A percentile compares a stretch with the other conserved stretches of the same genome.
Conservation (phyloP, 2,888 invertebrate species). For the Nowickia ferox region DNA sequence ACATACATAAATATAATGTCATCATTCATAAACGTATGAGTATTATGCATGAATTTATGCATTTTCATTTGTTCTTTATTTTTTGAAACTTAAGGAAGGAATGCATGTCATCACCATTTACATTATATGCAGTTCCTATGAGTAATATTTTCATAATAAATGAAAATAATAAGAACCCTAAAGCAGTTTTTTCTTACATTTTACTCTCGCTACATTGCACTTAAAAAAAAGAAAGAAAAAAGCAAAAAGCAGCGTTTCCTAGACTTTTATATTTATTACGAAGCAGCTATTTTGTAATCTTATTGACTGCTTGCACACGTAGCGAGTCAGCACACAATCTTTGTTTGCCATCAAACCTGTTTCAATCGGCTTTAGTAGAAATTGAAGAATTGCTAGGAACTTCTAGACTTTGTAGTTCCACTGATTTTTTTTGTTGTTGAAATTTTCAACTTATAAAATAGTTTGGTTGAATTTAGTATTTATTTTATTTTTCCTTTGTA, state of each 20-base stretch:
- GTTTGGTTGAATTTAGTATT: too few species aligned
- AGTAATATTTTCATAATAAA: slow-evolving; percentile 55
- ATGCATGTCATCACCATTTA: slow-evolving; percentile 59
- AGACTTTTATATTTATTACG: neutral
- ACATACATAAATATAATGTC: slow-evolving; percentile 12
- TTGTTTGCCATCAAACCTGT: too few species aligned
- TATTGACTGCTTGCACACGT: too few species aligned
- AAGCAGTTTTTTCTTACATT: slow-evolving; percentile 22
- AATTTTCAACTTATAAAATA: too few species aligned
- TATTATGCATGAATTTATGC: slow-evolving; percentile 57
- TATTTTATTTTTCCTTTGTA: too few species aligned
- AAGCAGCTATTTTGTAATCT: too few species aligned
- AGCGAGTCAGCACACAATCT: too few species aligned
- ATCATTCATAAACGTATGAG: slow-evolving; percentile 28
- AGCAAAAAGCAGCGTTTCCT: neutral
- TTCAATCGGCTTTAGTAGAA: too few species aligned
- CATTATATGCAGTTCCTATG: slow-evolving; percentile 45
- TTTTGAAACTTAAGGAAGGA: slow-evolving; percentile 55
- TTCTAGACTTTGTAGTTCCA: too few species aligned
- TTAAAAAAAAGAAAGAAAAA: neutral
- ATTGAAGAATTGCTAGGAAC: too few species aligned
- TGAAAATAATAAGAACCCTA: slow-evolving; percentile 44
- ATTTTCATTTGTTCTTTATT: slow-evolving; percentile 63
- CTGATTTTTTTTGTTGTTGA: too few species aligned
- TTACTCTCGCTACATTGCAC: slow-evolving; percentile 30